Conservation (phyloP, 2,797 vertebrate genomes). For the Amniataba percoides region DNA sequence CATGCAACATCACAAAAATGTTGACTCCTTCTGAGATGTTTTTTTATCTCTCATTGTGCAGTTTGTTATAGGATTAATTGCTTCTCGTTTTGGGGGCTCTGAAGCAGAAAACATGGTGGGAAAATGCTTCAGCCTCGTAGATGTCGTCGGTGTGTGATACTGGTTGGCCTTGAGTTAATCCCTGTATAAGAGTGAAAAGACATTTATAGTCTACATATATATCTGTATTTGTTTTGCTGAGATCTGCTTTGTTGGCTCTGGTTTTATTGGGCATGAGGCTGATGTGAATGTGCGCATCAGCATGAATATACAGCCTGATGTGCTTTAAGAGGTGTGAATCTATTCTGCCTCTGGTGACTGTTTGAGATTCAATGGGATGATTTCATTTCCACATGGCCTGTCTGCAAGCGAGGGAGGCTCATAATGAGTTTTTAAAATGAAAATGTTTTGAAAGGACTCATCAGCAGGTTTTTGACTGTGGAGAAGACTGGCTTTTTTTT, state of each 20-base stretch:
- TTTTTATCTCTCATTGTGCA: background rate
- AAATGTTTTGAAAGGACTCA: conserved; percentile 56
- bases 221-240: conserved; percentile 3
- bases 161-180: conserved; percentile 32
- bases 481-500: conserved; percentile 33
- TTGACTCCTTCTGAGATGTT: background rate
- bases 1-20: background rate
- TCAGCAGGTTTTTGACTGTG: conserved; percentile 61
- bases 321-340: conserved; percentile 42
- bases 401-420: conserved; percentile 38
- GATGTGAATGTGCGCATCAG: conserved; percentile 25
- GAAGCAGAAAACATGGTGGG: background rate
- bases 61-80: conserved; percentile 20
- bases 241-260: conserved; percentile 22
- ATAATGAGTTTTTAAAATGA: conserved; percentile 59
- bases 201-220: too few relatives aligned
- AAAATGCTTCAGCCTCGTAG: conserved; percentile 12
- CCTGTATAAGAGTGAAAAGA: background rate
- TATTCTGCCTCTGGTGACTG: conserved; percentile 43
- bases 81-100: conserved; percentile 1
- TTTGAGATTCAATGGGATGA: conserved; percentile 40
- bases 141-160: conserved; percentile 24
- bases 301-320: conserved; percentile 28
- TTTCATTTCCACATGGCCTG: conserved; percentile 54
- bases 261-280: background rate